phyloP scores from a whole-genome alignment of 1,140 invertebrate genomes.

The Patella vulgata region DNA sequence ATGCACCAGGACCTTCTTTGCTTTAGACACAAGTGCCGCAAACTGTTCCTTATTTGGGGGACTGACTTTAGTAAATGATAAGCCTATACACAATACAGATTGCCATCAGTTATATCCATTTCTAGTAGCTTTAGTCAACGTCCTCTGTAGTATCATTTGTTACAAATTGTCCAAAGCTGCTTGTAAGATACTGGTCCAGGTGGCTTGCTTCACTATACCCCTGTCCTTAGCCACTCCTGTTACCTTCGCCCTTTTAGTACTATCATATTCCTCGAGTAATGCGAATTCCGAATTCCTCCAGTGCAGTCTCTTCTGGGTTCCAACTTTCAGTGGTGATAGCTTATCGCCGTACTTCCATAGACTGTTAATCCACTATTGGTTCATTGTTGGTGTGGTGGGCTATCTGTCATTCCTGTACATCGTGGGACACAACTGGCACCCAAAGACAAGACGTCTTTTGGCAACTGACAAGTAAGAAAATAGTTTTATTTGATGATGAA shows the following conservation, averaged over 20 bases:
- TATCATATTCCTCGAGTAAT: constrained; percentile 22
- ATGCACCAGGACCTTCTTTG: constrained; percentile 29
- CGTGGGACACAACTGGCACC: constrained; percentile 41
- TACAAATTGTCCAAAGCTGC: constrained; percentile 48
- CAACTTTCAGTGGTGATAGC: background rate
- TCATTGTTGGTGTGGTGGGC: constrained; percentile 17
- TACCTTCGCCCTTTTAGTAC: constrained; percentile 38
- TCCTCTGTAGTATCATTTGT: constrained; percentile 41
- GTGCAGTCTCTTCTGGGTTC: constrained; percentile 60
- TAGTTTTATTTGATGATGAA: background rate
- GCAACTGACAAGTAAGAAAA: constrained; percentile 35
- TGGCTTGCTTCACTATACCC: constrained; percentile 45
- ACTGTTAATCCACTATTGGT: constrained; percentile 23
- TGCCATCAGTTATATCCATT: constrained; percentile 38
- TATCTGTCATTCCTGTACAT: constrained; percentile 36
- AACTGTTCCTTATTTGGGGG: constrained; percentile 13
- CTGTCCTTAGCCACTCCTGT: constrained; percentile 44
- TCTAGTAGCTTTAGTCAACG: constrained; percentile 36
- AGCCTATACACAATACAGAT: constrained; percentile 2
- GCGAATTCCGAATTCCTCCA: constrained; percentile 3
- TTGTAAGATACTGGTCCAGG: constrained; percentile 51
- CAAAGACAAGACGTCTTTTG: constrained; percentile 15
- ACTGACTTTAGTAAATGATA: constrained; percentile 13
- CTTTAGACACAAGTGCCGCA: constrained; percentile 3
- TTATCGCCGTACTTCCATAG: constrained; percentile 14